Conservation (phyloP, 2,113 vertebrate species). For the Podilymbus podiceps region DNA sequence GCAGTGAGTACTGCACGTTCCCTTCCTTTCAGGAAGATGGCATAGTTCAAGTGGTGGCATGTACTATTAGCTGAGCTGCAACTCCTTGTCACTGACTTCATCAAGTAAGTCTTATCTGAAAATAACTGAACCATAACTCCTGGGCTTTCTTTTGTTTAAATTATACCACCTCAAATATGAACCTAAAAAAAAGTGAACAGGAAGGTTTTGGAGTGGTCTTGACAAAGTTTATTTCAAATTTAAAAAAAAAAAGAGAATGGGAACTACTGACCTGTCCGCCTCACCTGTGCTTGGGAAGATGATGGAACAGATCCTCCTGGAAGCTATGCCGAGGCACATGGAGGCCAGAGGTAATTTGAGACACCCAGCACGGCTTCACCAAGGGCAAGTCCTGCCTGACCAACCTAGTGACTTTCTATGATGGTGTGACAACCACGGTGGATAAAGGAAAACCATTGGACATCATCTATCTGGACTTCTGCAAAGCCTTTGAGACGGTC, state of each 20-base stretch:
- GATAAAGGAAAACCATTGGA: no score
- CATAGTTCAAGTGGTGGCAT: accelerated
- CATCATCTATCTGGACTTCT: no score
- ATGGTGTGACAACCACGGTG: no score
- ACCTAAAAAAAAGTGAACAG: not conserved
- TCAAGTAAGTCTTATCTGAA: not conserved
- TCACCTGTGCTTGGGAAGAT: no score
- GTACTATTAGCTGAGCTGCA: not conserved
- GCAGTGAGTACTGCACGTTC: not conserved
- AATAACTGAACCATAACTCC: not conserved
- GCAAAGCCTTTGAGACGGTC: no score
- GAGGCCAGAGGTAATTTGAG: no score
- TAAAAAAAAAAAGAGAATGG: not conserved
- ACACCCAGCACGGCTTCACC: no score
- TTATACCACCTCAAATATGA: not conserved
- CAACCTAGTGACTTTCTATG: no score
- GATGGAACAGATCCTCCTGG: no score
- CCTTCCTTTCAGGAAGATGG: not conserved
- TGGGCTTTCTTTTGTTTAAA: not conserved
- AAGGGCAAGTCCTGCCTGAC: no score
- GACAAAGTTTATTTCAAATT: not conserved
- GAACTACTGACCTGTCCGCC: no score
- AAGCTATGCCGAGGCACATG: no score
- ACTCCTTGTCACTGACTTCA: not conserved
- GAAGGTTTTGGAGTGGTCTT: not conserved